These are phyloP conservation scores for Caenorhabditis doughertyi DNA, from an alignment of 2,888 invertebrate species.

Conservation along the genomic window DNA sequence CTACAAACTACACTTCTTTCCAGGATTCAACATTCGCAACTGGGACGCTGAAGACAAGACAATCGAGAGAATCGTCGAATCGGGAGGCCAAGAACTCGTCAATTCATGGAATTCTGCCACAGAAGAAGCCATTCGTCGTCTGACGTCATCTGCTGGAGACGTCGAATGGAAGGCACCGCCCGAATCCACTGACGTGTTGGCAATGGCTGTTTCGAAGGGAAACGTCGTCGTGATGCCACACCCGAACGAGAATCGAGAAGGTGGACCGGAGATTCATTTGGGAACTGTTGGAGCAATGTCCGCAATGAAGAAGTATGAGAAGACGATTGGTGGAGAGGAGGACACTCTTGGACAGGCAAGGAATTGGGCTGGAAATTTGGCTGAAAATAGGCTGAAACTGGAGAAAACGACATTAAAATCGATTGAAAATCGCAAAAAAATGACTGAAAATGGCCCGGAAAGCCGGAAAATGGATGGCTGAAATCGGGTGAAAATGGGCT, in stretches of 20 bases:
- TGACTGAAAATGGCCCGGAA: background rate
- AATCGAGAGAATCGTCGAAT: constrained; percentile 41
- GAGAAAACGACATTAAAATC: background rate
- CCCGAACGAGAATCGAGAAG: constrained; percentile 76
- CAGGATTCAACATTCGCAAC: constrained; percentile 23
- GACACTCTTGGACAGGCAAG: constrained; percentile 13
- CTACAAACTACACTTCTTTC: too few relatives aligned
- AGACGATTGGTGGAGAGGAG: constrained; percentile 40
- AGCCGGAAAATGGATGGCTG: background rate
- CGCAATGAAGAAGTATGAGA: constrained; percentile 62
- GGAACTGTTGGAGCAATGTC: constrained; percentile 78
- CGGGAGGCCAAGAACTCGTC: constrained; percentile 55
- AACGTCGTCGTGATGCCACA: constrained; percentile 81
- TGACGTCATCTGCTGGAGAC: constrained; percentile 59
- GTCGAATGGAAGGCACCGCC: constrained; percentile 76
- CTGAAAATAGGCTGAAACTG: background rate
- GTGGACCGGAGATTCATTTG: constrained; percentile 71
- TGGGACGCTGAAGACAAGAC: constrained; percentile 29
- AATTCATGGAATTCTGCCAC: constrained; percentile 49
- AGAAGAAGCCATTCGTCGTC: constrained; percentile 29
- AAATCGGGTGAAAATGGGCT: background rate
- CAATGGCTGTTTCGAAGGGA: constrained; percentile 78
- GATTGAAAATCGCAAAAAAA: background rate
- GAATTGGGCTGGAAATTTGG: background rate
- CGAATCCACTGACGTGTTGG: constrained; percentile 78